Conservation (phyloP, 2,113 vertebrate genomes). For the Orycteropus afer region DNA sequence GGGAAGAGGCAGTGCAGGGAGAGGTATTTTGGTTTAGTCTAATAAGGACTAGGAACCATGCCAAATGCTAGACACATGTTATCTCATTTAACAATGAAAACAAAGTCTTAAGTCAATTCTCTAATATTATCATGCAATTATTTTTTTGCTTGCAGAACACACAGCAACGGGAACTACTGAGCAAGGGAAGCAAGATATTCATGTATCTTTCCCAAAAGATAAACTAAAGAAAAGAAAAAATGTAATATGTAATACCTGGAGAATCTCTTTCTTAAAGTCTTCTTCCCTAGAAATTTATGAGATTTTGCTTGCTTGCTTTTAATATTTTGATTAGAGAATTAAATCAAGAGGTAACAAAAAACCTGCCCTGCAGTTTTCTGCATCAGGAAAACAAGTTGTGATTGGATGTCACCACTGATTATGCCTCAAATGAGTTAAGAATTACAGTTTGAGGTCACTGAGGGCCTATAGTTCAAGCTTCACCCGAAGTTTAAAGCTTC, state of each 20-base stretch:
- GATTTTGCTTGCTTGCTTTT: neutral
- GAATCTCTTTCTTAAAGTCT: constrained; percentile 13
- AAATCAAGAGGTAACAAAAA: neutral
- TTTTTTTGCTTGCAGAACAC: neutral
- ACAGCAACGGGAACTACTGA: neutral
- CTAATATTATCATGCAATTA: neutral
- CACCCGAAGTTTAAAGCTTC: neutral
- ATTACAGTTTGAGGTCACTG: neutral
- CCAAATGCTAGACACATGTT: neutral
- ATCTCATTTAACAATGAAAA: neutral
- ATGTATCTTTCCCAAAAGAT: neutral
- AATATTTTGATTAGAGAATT: neutral
- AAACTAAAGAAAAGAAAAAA: neutral
- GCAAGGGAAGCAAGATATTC: neutral
- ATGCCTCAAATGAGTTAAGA: neutral
- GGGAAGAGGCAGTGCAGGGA: neutral
- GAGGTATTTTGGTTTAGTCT: neutral
- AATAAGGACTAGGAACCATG: too few species aligned
- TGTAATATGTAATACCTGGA: neutral
- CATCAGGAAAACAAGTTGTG: neutral
- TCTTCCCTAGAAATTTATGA: constrained; percentile 8
- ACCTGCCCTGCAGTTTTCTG: neutral
- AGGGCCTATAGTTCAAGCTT: neutral
- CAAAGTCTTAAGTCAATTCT: neutral
- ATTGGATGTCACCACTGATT: neutral